phyloP scores from a whole-genome alignment of 2,797 vertebrate species.

The Centropyge bicolor region DNA sequence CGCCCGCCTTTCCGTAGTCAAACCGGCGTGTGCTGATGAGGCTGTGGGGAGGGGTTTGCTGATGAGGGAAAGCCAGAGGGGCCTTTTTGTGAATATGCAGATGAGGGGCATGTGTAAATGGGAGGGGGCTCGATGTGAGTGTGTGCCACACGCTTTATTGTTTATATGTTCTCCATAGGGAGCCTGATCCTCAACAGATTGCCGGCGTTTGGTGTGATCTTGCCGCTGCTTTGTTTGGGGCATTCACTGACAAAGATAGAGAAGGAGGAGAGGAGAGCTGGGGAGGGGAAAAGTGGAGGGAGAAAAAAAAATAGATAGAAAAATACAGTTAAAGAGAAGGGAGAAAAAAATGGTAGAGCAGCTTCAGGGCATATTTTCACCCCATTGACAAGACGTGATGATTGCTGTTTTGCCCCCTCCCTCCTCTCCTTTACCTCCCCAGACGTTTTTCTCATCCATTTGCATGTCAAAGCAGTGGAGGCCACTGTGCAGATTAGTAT shows the following conservation, averaged over 20 bases:
- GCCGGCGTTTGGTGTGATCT: conserved; percentile 88
- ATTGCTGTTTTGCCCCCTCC: conserved; percentile 88
- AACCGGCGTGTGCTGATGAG: conserved; percentile 86
- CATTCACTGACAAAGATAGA: conserved; percentile 79
- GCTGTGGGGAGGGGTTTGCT: conserved; percentile 82
- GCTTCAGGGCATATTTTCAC: conserved; percentile 90
- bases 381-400: conserved; percentile 92
- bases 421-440: conserved; percentile 80
- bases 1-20: conserved; percentile 76
- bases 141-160: conserved; percentile 91
- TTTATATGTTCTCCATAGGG: conserved; percentile 88
- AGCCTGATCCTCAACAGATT: conserved; percentile 92
- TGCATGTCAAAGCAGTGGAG: conserved; percentile 95
- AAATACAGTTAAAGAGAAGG: conserved; percentile 80
- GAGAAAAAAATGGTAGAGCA: conserved; percentile 74
- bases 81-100: conserved; percentile 89
- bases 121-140: conserved; percentile 86
- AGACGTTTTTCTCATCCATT: conserved; percentile 91
- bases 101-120: conserved; percentile 86
- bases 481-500: conserved; percentile 93
- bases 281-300: conserved; percentile 48
- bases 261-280: conserved; percentile 71
- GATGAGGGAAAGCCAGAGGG: conserved; percentile 85
- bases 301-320: conserved; percentile 64
- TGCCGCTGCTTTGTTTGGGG: conserved; percentile 83